Evolutionary conservation across 1,140 invertebrate genomes (phyloP).

Genomic region (Intoshia linei): DNA sequence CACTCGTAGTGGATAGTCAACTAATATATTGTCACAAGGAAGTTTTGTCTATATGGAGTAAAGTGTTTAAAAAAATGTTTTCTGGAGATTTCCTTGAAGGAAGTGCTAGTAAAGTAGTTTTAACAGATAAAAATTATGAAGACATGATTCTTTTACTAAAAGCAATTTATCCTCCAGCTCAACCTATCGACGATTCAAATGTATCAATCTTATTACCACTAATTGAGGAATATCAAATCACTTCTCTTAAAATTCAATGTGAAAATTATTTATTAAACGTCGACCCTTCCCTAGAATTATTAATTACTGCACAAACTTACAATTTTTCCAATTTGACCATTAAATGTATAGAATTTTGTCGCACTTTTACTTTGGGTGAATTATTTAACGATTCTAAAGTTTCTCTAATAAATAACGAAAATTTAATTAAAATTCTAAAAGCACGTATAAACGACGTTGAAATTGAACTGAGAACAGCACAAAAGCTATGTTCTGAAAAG

Average conservation of each 20-base stretch:
- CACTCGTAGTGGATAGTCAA: conserved; percentile 11
- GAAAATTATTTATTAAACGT: conserved; percentile 12
- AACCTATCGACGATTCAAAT: conserved; percentile 12
- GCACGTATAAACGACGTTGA: conserved; percentile 5
- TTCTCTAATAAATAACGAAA: no score
- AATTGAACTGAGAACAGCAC: background rate
- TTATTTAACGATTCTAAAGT: no score
- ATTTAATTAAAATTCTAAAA: conserved; percentile 6
- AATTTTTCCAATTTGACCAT: no score
- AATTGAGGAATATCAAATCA: conserved; percentile 13
- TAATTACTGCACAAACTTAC: conserved; percentile 10
- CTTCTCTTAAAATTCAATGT: conserved; percentile 11
- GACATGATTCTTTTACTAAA: conserved; percentile 12
- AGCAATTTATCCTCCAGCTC: conserved; percentile 15
- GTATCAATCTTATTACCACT: conserved; percentile 10
- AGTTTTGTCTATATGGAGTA: conserved; percentile 13
- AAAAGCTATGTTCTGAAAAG: conserved; percentile 2
- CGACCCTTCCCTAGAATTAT: conserved; percentile 8
- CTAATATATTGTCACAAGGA: conserved; percentile 12
- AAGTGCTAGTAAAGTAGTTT: conserved; percentile 9
- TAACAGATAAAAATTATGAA: conserved; percentile 10
- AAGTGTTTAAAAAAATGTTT: conserved; percentile 14
- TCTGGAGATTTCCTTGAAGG: conserved; percentile 10
- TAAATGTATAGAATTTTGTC: no score
- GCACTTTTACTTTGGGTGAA: no score